Conservation (phyloP, 2,113 vertebrate species). For the Mirounga angustirostris region DNA sequence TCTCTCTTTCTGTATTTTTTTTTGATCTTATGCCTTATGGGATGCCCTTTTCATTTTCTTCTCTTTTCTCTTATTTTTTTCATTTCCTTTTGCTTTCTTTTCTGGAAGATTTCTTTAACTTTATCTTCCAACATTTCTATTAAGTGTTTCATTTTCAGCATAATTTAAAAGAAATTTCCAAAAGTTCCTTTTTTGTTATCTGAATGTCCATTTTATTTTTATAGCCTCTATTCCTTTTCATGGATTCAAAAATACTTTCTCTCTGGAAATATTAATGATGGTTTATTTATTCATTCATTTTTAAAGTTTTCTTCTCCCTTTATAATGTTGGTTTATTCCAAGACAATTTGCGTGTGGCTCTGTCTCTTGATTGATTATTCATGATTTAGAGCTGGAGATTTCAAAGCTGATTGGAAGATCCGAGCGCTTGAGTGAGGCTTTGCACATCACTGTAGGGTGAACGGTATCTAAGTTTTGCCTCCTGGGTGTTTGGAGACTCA, state of each 20-base stretch:
- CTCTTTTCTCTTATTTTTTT: background rate
- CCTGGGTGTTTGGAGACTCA: background rate
- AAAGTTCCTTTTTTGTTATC: background rate
- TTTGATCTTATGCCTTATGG: conserved; percentile 3
- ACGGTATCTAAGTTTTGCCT: background rate
- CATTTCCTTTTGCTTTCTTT: conserved; percentile 20
- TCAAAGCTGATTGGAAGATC: background rate
- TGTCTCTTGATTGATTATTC: background rate
- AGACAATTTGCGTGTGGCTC: background rate
- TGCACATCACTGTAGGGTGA: background rate
- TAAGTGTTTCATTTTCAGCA: background rate
- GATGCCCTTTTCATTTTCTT: background rate
- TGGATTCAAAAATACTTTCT: background rate
- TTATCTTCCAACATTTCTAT: background rate
- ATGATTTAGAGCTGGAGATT: background rate
- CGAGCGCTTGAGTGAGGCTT: background rate
- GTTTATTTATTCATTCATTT: conserved; percentile 9
- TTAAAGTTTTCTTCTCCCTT: background rate
- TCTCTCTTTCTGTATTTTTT: background rate
- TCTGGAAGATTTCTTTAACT: background rate
- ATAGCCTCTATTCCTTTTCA: background rate
- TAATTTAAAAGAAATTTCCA: background rate
- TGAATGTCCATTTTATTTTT: background rate
- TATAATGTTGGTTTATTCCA: background rate
- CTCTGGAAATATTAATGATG: background rate